phyloP scores from a whole-genome alignment of 2,888 invertebrate genomes.

The Parascotia fuliginaria region DNA sequence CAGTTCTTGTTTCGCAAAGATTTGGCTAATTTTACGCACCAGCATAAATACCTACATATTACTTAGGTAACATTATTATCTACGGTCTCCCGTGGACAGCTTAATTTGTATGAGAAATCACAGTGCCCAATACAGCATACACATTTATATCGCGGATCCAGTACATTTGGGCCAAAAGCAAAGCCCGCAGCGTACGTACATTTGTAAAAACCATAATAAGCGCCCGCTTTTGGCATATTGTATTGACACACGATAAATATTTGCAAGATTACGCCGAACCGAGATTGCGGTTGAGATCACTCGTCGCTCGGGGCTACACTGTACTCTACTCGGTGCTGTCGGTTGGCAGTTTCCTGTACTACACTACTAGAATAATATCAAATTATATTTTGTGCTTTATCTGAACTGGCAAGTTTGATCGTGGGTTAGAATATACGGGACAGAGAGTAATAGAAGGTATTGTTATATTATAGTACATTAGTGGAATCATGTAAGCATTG shows the following conservation, averaged over 20 bases:
- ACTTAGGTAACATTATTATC: too few species aligned
- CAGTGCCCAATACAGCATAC: too few species aligned
- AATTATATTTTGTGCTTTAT: background rate
- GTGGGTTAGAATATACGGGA: background rate
- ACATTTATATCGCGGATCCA: constrained; percentile 14
- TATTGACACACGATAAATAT: constrained; percentile 84
- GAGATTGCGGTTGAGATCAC: constrained; percentile 67
- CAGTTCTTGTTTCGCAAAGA: too few species aligned
- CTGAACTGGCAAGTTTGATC: background rate
- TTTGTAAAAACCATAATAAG: constrained; percentile 84
- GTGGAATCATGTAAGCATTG: too few species aligned
- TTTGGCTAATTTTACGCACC: too few species aligned
- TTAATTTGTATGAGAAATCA: too few species aligned
- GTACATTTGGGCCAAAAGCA: constrained; percentile 38
- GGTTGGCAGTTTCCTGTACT: constrained; percentile 53
- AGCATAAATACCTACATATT: too few species aligned
- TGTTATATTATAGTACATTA: too few species aligned
- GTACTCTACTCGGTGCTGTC: constrained; percentile 31
- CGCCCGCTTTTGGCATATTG: constrained; percentile 81
- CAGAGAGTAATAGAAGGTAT: too few species aligned
- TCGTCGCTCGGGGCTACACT: constrained; percentile 43
- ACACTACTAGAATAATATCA: constrained; percentile 14
- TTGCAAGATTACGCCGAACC: constrained; percentile 69
- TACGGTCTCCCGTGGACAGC: too few species aligned
- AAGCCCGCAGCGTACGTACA: constrained; percentile 73